phyloP scores from a whole-genome alignment of 2,888 invertebrate species.

The Drosophila planitibia region DNA sequence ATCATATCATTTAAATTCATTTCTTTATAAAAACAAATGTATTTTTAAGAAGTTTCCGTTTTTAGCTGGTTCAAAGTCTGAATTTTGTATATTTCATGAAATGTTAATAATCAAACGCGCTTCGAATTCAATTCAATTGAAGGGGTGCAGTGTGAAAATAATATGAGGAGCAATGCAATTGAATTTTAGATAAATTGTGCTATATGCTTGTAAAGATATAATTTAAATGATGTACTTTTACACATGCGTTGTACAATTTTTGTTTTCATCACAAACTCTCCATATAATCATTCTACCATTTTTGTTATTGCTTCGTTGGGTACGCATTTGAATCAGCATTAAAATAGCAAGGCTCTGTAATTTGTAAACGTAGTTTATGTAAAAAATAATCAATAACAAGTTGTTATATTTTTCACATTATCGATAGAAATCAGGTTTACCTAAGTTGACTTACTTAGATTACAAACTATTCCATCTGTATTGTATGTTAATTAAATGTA shows the following conservation, averaged over 20 bases:
- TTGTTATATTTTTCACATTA: neutral
- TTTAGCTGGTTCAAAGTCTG: neutral
- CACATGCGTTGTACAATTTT: neutral
- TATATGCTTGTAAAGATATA: neutral
- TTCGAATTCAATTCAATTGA: neutral
- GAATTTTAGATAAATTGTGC: neutral
- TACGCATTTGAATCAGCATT: neutral
- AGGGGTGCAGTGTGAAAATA: neutral
- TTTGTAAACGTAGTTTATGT: neutral
- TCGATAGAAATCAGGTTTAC: neutral
- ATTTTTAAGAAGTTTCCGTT: neutral
- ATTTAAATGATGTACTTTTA: neutral
- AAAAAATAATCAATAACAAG: neutral
- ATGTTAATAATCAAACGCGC: neutral
- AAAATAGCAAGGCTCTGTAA: neutral
- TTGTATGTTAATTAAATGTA: constrained; percentile 2
- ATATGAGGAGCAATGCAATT: neutral
- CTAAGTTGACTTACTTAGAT: constrained; percentile 14
- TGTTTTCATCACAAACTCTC: neutral
- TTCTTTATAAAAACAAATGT: neutral
- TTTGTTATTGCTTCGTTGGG: neutral
- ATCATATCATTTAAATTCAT: neutral
- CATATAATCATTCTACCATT: neutral
- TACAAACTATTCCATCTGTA: constrained; percentile 2
- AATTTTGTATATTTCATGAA: neutral